These are phyloP conservation scores for Pegoplata infirma DNA, from an alignment of 2,888 invertebrate species.

Conservation along the genomic window DNA sequence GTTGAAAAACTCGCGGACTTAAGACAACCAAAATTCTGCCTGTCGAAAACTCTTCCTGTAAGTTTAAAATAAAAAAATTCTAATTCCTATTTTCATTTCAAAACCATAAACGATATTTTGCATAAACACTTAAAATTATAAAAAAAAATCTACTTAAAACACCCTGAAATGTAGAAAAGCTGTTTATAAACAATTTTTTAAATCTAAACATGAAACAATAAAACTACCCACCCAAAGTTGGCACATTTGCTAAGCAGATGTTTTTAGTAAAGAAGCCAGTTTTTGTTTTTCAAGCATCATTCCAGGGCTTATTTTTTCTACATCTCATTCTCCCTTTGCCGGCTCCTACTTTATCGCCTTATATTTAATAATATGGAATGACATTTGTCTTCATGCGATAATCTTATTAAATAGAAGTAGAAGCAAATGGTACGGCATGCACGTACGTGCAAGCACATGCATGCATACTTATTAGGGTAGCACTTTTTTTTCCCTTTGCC, in stretches of 20 bases:
- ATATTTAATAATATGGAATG: constrained; percentile 71
- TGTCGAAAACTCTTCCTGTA: too few relatives aligned
- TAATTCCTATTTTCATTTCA: constrained; percentile 24
- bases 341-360: not conserved
- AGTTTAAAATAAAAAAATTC: too few relatives aligned
- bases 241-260: constrained; percentile 19
- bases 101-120: constrained; percentile 53
- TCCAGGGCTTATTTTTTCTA: not conserved
- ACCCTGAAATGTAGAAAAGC: not conserved
- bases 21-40: too few relatives aligned
- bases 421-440: too few relatives aligned
- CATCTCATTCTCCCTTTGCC: not conserved
- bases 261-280: constrained; percentile 4
- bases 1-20: too few relatives aligned
- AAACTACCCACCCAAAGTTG: constrained; percentile 11
- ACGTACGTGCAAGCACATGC: not conserved
- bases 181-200: not conserved
- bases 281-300: not conserved
- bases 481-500: too few relatives aligned
- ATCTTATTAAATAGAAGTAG: constrained; percentile 75
- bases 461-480: too few relatives aligned
- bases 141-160: not conserved
- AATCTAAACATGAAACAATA: not conserved
- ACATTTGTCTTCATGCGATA: constrained; percentile 76
- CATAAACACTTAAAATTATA: constrained; percentile 40